phyloP scores from a whole-genome alignment of 2,113 vertebrate species.

The Pterocles gutturalis region DNA sequence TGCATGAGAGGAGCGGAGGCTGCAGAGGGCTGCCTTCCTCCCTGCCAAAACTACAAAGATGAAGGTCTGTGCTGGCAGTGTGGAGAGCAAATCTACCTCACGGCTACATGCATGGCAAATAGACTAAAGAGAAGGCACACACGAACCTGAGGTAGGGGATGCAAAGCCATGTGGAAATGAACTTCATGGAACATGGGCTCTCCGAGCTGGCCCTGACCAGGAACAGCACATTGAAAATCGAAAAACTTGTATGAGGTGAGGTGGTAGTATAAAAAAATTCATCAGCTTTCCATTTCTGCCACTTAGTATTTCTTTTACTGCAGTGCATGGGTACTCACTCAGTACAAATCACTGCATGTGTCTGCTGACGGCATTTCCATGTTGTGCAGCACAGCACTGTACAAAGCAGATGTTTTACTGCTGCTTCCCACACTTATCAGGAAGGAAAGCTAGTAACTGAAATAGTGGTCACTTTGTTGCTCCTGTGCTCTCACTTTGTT shows the following conservation, averaged over 20 bases:
- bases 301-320: not conserved
- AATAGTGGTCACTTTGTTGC: not conserved
- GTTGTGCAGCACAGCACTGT: not conserved
- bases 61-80: not conserved
- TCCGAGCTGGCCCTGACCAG: not conserved
- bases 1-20: rapidly evolving
- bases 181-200: not conserved
- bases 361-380: not conserved
- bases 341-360: not conserved
- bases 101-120: not conserved
- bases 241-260: not conserved
- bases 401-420: not conserved
- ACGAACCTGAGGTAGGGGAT: not conserved
- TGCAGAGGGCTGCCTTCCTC: not conserved
- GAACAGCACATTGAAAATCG: not conserved
- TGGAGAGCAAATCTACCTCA: not conserved
- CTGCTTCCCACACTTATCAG: not conserved
- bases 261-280: not conserved
- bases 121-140: not conserved
- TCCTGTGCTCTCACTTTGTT: not conserved
- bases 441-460: not conserved
- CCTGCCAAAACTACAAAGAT: not conserved
- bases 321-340: not conserved
- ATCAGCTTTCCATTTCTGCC: not conserved
- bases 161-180: not conserved